Base-by-base conservation (phyloP, 2,113 vertebrate genomes). In the Silurus asotus region DNA sequence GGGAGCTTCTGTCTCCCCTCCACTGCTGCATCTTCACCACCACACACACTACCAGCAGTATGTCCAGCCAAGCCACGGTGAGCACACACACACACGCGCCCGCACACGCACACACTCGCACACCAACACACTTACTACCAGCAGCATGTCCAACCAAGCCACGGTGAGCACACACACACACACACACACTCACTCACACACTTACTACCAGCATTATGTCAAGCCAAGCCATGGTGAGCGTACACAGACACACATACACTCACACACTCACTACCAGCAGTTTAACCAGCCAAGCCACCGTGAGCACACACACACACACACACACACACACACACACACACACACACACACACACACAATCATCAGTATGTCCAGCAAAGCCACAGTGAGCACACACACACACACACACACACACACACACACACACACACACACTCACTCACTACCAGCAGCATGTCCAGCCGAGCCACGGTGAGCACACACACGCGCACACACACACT, bases 1-100 rank as follows among this genome's bases (percentile, higher is more conserved):
- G 96, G 83, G 96, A 97, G 28, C 91, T 89, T 53, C 94, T 96
- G 84, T 96, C 96, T 23, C 96, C 95, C 85, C 94, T 96, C 65
- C 96, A 95, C 87, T 94, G 94, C 90, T 96, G 91, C 93, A 94
- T 95, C 89, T 58, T 83, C 51, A 92, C 93, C 82, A 91, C 93
- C 93, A 93, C 94, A 88, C 95, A 87, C 87, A 96, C 92, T 93
- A 94, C 96, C 4, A 92, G 93, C 62, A 81, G 76, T 70, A 82
- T 75, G 77, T 65, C 76, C 82, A 83, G 65, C 83, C 82, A 81
- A 56, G 58, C 79, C 37, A 58, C 20, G 72, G 78, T 84, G 15
- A 25, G 53, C 77, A 77, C 37, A 75, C 82, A 85, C 59, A 53
- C 55, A 59, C 51, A 77, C 56, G 37, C 56, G 61, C 28, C 25